Conservation (phyloP, 2,888 invertebrate species). For the Apotomis turbidana region DNA sequence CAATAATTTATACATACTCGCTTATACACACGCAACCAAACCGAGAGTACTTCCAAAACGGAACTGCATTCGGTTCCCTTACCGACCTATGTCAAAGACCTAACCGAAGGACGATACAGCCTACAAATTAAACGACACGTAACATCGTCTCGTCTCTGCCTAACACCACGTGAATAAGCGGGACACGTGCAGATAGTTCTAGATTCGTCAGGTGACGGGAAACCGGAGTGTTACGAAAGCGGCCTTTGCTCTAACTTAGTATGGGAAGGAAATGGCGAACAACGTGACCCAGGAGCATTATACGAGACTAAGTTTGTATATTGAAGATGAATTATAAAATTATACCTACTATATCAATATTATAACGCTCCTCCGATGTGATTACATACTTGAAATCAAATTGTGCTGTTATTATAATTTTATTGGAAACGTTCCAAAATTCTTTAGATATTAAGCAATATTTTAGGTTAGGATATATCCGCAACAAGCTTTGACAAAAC, state of each 20-base stretch:
- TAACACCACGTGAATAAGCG: too few relatives aligned
- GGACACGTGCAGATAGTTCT: neutral
- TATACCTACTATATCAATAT: too few relatives aligned
- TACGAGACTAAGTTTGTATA: neutral
- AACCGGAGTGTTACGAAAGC: conserved; percentile 16
- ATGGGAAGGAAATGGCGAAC: conserved; percentile 9
- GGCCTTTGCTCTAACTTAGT: conserved; percentile 6
- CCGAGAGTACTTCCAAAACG: neutral
- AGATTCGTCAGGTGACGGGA: neutral
- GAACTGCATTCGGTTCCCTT: neutral
- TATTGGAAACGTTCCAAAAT: too few relatives aligned
- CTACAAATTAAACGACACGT: neutral
- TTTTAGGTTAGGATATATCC: too few relatives aligned
- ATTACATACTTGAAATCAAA: too few relatives aligned
- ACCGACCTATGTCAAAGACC: neutral
- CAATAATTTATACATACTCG: too few relatives aligned
- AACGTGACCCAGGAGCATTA: neutral
- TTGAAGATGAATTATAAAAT: neutral
- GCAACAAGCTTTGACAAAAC: too few relatives aligned
- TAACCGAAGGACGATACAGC: neutral
- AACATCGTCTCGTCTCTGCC: neutral
- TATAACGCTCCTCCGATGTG: too few relatives aligned
- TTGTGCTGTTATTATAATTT: too few relatives aligned
- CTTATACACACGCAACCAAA: neutral
- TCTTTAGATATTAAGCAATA: too few relatives aligned